Base-by-base conservation (phyloP, 2,797 vertebrate species). In the Rhabdomys pumilio region DNA sequence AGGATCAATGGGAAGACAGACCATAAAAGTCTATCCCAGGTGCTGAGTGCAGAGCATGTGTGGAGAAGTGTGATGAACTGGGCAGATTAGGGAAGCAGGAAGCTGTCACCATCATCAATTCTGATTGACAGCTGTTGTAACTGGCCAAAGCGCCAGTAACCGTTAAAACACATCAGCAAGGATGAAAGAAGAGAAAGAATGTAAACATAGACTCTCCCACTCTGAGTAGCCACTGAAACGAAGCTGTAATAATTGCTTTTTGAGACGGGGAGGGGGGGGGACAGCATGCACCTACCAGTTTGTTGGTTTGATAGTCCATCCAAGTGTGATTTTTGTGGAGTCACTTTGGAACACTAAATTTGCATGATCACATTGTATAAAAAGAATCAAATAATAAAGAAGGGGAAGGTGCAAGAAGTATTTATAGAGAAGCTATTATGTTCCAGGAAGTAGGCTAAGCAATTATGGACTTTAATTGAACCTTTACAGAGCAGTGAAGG, bases 381-480 rank as follows among this genome's bases (percentile, higher is more conserved):
- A 95, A 82, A 65, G 4, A 55, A 89, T 34, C 2, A 59, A 75
- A 14, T n/a, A 85, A 3, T n/a, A 11, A 87, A 47, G 31, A 29
- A 73, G 24, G 17, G 7, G 14, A 59, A 79, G 4, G 3, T n/a
- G 7, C 77, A 69, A n/a, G 20, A 55, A 22, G 20, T n/a, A 17
- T 80, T 87, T 86, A 34, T 83, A 76, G 47, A 86, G 59, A 72
- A 41, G 47, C 59, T 92, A 41, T 14, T 6, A 0, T 55, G 24
- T 72, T 41, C 50, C 77, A 89, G 13, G 34, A 90, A 17, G 26
- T 65, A 77, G 69, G 47, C 77, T 69, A 84, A 95, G 44, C 24
- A 72, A 24, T 81, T 83, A 59, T 6, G 8, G 85, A 13, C 63
- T 83, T 86, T 86, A 55, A 90, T 75, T 89, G 90, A 44, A 93